A percentile compares a stretch with the other conserved stretches of the same genome.
Evolutionary conservation across 2,113 vertebrate species (phyloP).

Genomic region (Pluvialis apricaria): DNA sequence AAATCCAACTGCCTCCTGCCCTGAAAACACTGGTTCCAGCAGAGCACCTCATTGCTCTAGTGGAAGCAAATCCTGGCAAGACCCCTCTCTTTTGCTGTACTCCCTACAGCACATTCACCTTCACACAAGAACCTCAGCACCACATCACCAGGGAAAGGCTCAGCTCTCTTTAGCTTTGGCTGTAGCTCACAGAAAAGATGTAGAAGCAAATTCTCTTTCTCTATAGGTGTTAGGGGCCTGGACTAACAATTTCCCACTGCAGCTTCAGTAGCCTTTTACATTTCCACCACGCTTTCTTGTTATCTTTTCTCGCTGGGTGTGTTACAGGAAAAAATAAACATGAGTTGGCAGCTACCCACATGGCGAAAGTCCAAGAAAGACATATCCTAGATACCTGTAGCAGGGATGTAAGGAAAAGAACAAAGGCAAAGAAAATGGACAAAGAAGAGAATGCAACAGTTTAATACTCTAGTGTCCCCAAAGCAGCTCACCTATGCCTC

Average conservation of each 20-base stretch:
- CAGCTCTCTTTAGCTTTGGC: background rate
- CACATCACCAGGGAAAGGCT: background rate
- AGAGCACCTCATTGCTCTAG: background rate
- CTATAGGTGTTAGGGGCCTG: fast-evolving
- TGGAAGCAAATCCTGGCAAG: background rate
- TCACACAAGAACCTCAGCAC: background rate
- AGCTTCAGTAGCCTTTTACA: background rate
- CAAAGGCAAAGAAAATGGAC: background rate
- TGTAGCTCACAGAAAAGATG: background rate
- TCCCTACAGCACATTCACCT: background rate
- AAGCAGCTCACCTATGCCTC: background rate
- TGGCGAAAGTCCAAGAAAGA: background rate
- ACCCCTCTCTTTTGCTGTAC: background rate
- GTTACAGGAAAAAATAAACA: background rate
- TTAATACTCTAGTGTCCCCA: background rate
- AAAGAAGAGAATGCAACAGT: background rate
- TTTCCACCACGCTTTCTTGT: background rate
- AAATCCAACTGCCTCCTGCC: background rate
- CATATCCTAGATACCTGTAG: background rate
- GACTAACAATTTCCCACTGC: background rate
- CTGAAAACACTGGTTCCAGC: background rate
- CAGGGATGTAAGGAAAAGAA: background rate
- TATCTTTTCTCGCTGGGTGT: background rate
- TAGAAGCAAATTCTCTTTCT: background rate
- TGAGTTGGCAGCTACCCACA: background rate